phyloP scores from a whole-genome alignment of 2,888 invertebrate species.

The Anticlea derivata region DNA sequence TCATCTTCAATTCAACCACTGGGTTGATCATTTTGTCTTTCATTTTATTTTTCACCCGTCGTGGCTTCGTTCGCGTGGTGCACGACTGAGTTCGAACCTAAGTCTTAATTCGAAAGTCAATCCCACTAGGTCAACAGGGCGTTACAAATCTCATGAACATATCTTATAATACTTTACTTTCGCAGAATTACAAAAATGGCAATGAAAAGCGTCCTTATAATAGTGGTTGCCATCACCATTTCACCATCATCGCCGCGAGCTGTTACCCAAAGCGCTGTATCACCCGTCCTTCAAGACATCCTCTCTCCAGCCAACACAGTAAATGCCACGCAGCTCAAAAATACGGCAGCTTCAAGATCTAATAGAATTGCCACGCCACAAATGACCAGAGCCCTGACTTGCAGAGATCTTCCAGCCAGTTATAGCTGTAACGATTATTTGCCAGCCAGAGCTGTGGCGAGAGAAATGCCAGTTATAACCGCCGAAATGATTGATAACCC shows the following conservation, averaged over 20 bases:
- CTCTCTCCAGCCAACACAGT: constrained; percentile 45
- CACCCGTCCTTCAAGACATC: constrained; percentile 44
- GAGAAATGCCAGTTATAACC: constrained; percentile 24
- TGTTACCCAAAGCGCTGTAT: constrained; percentile 30
- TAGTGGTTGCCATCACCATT: constrained; percentile 7
- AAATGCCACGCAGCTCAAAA: constrained; percentile 41
- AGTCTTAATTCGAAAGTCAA: too few relatives aligned
- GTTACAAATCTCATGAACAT: too few relatives aligned
- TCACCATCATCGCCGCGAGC: constrained; percentile 26
- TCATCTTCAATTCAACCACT: too few relatives aligned
- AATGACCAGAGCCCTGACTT: constrained; percentile 10
- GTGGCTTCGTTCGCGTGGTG: too few relatives aligned
- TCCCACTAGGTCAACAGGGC: too few relatives aligned
- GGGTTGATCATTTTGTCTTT: too few relatives aligned
- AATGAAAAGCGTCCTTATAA: neutral
- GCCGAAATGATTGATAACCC: too few relatives aligned
- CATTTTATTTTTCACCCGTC: too few relatives aligned
- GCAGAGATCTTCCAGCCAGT: constrained; percentile 3
- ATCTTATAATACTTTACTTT: neutral
- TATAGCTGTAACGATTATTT: constrained; percentile 7
- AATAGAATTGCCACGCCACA: constrained; percentile 17
- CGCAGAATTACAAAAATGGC: constrained; percentile 25
- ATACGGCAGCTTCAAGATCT: constrained; percentile 21
- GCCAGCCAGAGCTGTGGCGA: constrained; percentile 11
- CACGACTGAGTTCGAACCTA: too few relatives aligned